Evolutionary conservation across 2,797 vertebrate species (phyloP), one percentile per base, ranked within the genome.

Genomic region (Poecilia wingei): DNA sequence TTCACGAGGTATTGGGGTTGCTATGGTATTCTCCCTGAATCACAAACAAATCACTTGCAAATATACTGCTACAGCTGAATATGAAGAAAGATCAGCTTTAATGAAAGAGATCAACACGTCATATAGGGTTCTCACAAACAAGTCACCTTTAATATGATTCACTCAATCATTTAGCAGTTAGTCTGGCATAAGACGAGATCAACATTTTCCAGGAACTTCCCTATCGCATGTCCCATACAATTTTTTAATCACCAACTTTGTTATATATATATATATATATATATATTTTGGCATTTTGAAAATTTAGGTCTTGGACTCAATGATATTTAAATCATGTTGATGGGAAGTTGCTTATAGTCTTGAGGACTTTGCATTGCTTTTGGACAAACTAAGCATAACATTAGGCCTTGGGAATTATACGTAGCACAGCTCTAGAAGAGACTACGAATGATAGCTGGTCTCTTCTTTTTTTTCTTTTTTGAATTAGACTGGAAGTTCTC

Each of bases 141-240:
- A 94, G 89, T 92, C 79, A 87, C 89, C 88, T 86, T 86, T 86
- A 85, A 89, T 86, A 91, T 80, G 81, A 87, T 69, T 71, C 84
- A 86, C 88, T 86, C 82, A 83, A 84, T 77, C 80, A 51, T 84
- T 89, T 90, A 82, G 92, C 84, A 90, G 90, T 93, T 92, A 90
- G 83, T 72, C 86, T 88, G 86, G 74, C 81, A 81, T 78, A 79
- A 81, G 90, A 87, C 86, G 88, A 93, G 93, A 94, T 91, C 16
- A 3, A 0, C 6, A 33, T 83, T 84, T 85, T 84, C 79, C 76
- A 77, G 82, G 84, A 49, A 84, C 83, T 87, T 84, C 81, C 81
- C 81, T 79, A 82, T 88, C 82, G 89, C 87, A 72, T 14, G 72
- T 77, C 83, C 90, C 89, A 55, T 87, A 9, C 82, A 82, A 86